These are phyloP conservation scores for Rotaria macrura DNA, from an alignment of 2,888 invertebrate genomes.

Conservation along the genomic window DNA sequence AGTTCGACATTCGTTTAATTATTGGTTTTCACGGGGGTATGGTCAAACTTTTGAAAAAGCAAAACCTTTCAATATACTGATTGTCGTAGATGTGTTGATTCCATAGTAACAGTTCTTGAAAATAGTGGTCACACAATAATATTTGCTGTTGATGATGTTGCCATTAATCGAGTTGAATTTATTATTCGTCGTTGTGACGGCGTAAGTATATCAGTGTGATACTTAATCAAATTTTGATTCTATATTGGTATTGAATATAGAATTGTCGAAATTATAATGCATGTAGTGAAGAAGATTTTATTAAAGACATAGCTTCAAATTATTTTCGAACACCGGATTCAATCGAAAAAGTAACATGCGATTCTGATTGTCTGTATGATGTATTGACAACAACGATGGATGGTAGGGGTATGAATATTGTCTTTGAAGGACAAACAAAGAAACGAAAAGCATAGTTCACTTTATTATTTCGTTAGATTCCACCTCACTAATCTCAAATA, in stretches of 20 bases:
- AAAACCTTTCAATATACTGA: not conserved
- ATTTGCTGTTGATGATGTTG: not conserved
- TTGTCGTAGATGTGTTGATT: not conserved
- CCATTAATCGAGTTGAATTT: not conserved
- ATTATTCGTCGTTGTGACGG: not conserved
- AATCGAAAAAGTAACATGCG: not conserved
- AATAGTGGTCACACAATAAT: not conserved
- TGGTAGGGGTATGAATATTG: not conserved
- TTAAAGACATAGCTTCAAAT: not conserved
- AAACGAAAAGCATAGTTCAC: not conserved
- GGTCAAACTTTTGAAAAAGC: not conserved
- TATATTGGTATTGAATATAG: not conserved
- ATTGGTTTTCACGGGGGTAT: not conserved
- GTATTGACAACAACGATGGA: not conserved
- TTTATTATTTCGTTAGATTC: not conserved
- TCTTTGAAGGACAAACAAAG: not conserved
- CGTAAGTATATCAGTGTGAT: not conserved
- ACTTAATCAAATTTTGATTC: not conserved
- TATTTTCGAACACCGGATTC: not conserved
- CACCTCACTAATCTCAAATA: not conserved
- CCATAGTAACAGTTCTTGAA: not conserved
- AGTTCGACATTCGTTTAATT: not conserved
- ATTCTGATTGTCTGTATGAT: not conserved
- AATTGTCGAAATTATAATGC: not conserved
- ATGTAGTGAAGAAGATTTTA: not conserved